A percentile compares a stretch with the other conserved stretches of the same genome.
Evolutionary conservation across 2,113 vertebrate species (phyloP).

Genomic region (Tinamus guttatus): DNA sequence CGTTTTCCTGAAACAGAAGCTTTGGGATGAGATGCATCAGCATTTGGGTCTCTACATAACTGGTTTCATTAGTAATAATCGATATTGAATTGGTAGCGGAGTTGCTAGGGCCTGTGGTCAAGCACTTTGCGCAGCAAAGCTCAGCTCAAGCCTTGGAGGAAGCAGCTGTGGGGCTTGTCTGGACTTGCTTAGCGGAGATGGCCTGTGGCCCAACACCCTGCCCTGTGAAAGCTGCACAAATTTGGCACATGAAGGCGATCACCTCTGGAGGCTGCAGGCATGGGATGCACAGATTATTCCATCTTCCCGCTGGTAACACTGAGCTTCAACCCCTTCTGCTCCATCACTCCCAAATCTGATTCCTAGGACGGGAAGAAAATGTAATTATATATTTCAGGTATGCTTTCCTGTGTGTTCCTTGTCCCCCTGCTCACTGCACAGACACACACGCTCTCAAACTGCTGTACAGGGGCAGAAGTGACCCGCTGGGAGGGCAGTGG

Average conservation of each 20-base stretch:
- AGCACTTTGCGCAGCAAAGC: neutral
- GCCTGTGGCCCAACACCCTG: neutral
- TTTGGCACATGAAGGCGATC: neutral
- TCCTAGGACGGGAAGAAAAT: neutral
- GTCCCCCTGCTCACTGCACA: neutral
- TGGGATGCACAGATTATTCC: neutral
- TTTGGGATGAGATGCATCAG: neutral
- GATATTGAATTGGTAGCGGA: neutral
- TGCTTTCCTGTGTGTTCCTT: neutral
- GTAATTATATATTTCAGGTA: neutral
- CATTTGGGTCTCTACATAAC: neutral
- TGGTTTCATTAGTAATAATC: neutral
- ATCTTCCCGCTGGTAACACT: rapidly evolving
- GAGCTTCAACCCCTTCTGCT: neutral
- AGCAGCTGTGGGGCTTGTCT: neutral
- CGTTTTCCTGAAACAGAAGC: neutral
- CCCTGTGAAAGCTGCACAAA: neutral
- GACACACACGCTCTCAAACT: neutral
- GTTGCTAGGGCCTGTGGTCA: neutral
- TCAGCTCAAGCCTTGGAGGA: rapidly evolving
- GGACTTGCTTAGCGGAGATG: neutral
- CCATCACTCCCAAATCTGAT: neutral
- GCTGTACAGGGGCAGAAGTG: neutral
- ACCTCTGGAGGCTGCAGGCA: neutral
- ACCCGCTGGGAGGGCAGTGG: neutral